Evolutionary conservation across 2,113 vertebrate genomes (phyloP).

Genomic region (Pseudonaja textilis): DNA sequence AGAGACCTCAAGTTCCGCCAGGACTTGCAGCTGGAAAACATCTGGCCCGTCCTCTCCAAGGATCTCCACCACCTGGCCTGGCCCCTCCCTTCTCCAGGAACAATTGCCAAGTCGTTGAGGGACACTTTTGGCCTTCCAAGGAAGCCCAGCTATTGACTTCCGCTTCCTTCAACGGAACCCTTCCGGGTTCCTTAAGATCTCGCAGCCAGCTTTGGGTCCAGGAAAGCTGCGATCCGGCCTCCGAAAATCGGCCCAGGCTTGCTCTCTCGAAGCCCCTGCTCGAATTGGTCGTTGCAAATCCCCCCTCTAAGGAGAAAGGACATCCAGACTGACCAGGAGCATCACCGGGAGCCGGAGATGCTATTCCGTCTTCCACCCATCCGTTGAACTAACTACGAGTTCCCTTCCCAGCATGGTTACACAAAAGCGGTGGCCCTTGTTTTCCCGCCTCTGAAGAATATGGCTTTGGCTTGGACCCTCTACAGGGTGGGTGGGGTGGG

Average conservation of each 20-base stretch:
- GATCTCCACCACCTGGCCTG: too few relatives aligned
- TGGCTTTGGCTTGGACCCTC: background rate
- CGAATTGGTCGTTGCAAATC: too few relatives aligned
- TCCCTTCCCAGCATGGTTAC: background rate
- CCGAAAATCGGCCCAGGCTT: background rate
- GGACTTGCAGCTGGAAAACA: background rate
- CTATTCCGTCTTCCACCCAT: background rate
- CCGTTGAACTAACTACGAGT: too few relatives aligned
- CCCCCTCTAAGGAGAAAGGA: background rate
- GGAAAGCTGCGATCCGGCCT: background rate
- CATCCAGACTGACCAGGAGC: too few relatives aligned
- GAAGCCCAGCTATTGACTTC: background rate
- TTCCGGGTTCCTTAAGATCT: rapidly evolving
- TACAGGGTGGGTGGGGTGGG: background rate
- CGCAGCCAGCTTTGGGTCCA: background rate
- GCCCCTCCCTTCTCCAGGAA: background rate
- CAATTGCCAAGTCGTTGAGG: too few relatives aligned
- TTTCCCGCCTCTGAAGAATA: background rate
- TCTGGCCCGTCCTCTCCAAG: background rate
- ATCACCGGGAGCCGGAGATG: rapidly evolving
- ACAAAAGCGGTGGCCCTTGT: rapidly evolving
- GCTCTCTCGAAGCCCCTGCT: too few relatives aligned
- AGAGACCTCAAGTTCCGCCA: background rate
- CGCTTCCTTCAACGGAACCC: background rate
- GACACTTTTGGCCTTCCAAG: background rate